Evolutionary conservation across 2,113 vertebrate genomes (phyloP), one percentile per base, ranked within the genome.

Genomic region (Sula dactylatra): DNA sequence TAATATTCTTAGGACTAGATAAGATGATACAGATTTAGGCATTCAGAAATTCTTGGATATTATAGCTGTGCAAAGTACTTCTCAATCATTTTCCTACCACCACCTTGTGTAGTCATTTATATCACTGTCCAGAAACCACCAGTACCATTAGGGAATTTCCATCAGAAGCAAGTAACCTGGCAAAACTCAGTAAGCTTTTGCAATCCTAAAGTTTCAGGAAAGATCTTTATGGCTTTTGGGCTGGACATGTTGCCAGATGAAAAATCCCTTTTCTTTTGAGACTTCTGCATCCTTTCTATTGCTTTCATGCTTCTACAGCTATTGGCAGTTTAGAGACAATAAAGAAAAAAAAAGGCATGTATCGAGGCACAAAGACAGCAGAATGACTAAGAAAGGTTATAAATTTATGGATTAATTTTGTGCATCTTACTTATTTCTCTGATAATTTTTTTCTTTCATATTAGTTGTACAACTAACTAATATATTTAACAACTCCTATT

Each of bases 391-490:
- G 36, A 88, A 72, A 9, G 54, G n/a, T 55, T 82, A 69, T 17
- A 73, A 55, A 93, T 44, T 69, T 66, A 86, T 20, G 67, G 44
- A 69, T 69, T 62, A 61, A 76, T 85, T 88, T 85, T 82, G 52
- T 47, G 22, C 5, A 49, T 86, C 38, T 86, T 86, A 69, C 13
- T 82, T 72, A 14, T 74, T 86, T 91, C 7, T 38, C 58, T 76
- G 86, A 77, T 65, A 88, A 58, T 80, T 71, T 84, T 95, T 74
- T 91, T 73, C 21, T 83, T 94, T 86, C 29, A 70, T 45, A 73
- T n/a, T n/a, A n/a, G n/a, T 93, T 93, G 69, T 89, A 38, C 49
- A 95, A 50, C 9, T 34, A 96, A 89, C 29, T 56, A 92, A 91
- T 73, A 64, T 17, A 79, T 76, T 85, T 93, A 73, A 86, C 32